phyloP scores from a whole-genome alignment of 2,797 vertebrate genomes.

The Pampus argenteus region DNA sequence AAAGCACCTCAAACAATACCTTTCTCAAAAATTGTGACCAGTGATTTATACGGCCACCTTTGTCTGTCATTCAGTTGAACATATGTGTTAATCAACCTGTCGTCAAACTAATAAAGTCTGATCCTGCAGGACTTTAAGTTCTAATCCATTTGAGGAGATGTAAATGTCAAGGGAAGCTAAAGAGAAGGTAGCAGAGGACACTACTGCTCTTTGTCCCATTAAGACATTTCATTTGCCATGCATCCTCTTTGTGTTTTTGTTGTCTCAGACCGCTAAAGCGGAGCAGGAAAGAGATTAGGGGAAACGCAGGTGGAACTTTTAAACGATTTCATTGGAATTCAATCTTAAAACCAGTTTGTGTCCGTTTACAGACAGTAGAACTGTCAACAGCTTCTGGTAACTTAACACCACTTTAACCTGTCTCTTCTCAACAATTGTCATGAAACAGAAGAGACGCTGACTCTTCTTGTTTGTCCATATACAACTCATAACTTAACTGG shows the following conservation, averaged over 20 bases:
- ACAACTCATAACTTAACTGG: not conserved
- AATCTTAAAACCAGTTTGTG: conserved; percentile 7
- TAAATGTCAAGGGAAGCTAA: conserved; percentile 7
- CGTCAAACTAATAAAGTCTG: conserved; percentile 13
- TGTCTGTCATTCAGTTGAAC: not conserved
- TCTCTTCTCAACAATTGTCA: conserved; percentile 46
- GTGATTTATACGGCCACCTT: not conserved
- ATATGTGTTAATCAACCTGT: conserved; percentile 4
- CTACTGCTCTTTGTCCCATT: not conserved
- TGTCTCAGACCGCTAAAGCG: not conserved
- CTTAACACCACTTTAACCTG: conserved; percentile 33
- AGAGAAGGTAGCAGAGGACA: not conserved
- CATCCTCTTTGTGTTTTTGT: not conserved
- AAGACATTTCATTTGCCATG: not conserved
- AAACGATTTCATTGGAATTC: conserved; percentile 33
- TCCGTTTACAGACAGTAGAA: not conserved
- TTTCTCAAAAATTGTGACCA: not conserved
- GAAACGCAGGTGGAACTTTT: not conserved
- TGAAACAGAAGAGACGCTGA: conserved; percentile 34
- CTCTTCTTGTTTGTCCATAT: conserved; percentile 22
- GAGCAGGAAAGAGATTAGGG: not conserved
- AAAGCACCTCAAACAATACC: conserved; percentile 4
- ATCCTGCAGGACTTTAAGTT: conserved; percentile 17
- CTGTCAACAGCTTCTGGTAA: conserved; percentile 42
- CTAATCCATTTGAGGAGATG: conserved; percentile 39